Percentiles rank a stretch among this genome's conserved stretches.
Conservation (phyloP, 37 sponge, comb jelly and placozoan genomes). For the Geodia barretti region DNA sequence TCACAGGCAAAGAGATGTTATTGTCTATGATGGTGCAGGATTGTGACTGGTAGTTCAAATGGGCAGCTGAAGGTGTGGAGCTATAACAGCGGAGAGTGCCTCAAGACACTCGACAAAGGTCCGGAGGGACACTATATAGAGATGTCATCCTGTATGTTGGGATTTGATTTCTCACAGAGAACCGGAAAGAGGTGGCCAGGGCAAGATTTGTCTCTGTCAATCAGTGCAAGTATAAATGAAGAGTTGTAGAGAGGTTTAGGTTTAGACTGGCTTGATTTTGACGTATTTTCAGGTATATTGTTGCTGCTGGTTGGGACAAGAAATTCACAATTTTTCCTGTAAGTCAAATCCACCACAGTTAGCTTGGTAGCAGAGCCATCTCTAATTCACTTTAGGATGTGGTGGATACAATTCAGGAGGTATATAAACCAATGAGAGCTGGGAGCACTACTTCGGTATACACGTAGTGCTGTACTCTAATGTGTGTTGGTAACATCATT, state of each 20-base stretch:
- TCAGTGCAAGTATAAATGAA: slow-evolving; percentile 60
- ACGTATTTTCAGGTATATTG: slow-evolving; percentile 77
- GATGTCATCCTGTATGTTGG: neutral
- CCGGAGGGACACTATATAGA: neutral
- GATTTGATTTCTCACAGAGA: slow-evolving; percentile 10
- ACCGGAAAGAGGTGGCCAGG: slow-evolving; percentile 36
- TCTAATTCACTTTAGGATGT: slow-evolving; percentile 29
- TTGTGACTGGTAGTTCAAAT: slow-evolving; percentile 77
- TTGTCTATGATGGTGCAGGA: slow-evolving; percentile 20
- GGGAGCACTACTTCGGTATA: slow-evolving; percentile 51
- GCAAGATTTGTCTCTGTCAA: slow-evolving; percentile 69
- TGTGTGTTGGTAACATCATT: too few species aligned
- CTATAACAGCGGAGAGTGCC: slow-evolving; percentile 91
- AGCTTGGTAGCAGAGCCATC: neutral
- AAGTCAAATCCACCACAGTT: slow-evolving; percentile 13
- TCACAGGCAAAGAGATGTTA: neutral
- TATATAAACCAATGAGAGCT: slow-evolving; percentile 23
- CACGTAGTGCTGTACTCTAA: too few species aligned
- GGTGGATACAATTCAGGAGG: slow-evolving; percentile 4
- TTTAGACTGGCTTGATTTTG: too few species aligned
- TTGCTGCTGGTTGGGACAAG: slow-evolving; percentile 94
- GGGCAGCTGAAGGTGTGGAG: slow-evolving; percentile 92
- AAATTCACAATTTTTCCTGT: slow-evolving; percentile 83
- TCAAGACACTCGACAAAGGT: slow-evolving; percentile 84
- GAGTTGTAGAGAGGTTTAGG: too few species aligned